phyloP scores from a whole-genome alignment of 2,888 invertebrate species.

The Drosophila anceps region DNA sequence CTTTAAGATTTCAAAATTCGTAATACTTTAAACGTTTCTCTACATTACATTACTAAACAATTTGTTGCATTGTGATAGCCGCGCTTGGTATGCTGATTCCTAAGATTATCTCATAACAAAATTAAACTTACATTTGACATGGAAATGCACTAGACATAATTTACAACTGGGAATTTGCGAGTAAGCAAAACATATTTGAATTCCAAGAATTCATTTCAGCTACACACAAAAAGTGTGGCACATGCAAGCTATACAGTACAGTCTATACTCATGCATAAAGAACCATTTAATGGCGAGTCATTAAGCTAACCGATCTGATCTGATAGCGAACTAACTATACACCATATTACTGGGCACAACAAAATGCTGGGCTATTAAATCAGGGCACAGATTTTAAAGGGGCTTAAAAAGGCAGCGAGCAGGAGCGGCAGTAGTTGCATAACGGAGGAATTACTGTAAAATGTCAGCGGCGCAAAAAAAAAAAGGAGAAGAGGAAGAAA shows the following conservation, averaged over 20 bases:
- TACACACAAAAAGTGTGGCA: neutral
- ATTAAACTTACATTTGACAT: neutral
- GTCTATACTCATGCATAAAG: neutral
- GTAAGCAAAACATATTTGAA: neutral
- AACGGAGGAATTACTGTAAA: conserved; percentile 54
- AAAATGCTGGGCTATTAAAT: conserved; percentile 72
- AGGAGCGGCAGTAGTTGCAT: neutral
- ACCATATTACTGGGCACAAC: conserved; percentile 5
- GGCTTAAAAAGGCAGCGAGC: neutral
- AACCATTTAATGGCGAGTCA: neutral
- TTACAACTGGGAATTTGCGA: neutral
- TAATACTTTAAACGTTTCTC: neutral
- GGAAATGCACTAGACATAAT: conserved; percentile 2
- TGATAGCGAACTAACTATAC: conserved; percentile 25
- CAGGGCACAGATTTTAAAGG: conserved; percentile 49
- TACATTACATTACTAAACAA: neutral
- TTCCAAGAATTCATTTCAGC: neutral
- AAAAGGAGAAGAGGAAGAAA: neutral
- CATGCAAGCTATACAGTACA: neutral
- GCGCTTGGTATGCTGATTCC: neutral
- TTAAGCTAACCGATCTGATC: conserved; percentile 17
- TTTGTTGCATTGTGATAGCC: neutral
- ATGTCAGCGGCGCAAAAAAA: conserved; percentile 55
- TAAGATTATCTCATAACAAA: neutral
- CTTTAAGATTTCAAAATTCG: neutral